Percentiles rank a stretch among this genome's conserved stretches.
phyloP scores from a whole-genome alignment of 1,140 invertebrate genomes.

The Drosophila teissieri region DNA sequence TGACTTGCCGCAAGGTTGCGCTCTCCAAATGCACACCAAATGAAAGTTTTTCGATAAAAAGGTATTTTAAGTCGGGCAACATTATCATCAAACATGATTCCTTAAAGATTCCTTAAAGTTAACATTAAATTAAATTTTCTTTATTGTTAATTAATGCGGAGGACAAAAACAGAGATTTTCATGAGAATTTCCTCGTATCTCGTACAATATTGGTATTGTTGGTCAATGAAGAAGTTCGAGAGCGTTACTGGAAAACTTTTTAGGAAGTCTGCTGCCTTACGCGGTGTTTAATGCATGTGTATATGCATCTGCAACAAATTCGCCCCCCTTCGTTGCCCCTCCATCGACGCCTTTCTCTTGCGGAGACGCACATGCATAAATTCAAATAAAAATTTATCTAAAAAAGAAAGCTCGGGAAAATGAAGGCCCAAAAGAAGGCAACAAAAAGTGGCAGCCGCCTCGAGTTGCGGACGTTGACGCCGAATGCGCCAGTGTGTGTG shows the following conservation, averaged over 20 bases:
- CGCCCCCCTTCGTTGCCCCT: too few relatives aligned
- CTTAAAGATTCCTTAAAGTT: too few relatives aligned
- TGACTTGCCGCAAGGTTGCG: neutral
- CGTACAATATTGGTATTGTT: neutral
- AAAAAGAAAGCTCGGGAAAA: slow-evolving; percentile 25
- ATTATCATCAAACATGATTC: too few relatives aligned
- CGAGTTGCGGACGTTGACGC: slow-evolving; percentile 66
- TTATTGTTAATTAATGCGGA: too few relatives aligned
- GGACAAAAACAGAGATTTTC: too few relatives aligned
- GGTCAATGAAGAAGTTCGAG: neutral
- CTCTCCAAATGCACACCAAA: neutral
- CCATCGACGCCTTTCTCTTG: slow-evolving; percentile 3
- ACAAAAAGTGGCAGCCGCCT: slow-evolving; percentile 50
- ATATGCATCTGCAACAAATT: slow-evolving; percentile 1
- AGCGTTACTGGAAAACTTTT: neutral
- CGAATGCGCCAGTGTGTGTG: slow-evolving; percentile 18
- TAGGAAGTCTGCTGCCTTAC: slow-evolving; percentile 2
- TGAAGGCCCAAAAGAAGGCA: slow-evolving; percentile 33
- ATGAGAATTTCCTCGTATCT: too few relatives aligned
- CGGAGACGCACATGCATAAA: slow-evolving; percentile 64
- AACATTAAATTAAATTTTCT: too few relatives aligned
- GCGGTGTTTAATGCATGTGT: slow-evolving; percentile 1
- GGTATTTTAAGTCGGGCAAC: too few relatives aligned
- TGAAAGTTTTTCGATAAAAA: neutral
- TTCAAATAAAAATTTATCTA: slow-evolving; percentile 74